A percentile compares a stretch with the other conserved stretches of the same genome.
These are phyloP conservation scores for Linnaemya tessellans DNA, from an alignment of 2,888 invertebrate genomes.

Conservation along the genomic window DNA sequence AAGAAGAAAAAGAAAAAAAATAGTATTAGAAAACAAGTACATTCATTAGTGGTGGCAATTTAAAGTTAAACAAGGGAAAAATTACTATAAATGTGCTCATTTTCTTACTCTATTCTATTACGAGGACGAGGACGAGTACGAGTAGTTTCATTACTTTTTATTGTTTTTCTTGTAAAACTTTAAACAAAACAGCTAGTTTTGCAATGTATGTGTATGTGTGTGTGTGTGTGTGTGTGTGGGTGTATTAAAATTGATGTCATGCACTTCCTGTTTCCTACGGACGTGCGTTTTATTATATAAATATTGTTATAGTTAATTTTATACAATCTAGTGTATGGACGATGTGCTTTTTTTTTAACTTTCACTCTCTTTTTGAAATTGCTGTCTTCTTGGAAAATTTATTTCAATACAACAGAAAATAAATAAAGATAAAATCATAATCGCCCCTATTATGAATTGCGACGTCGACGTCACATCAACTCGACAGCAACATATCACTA, in stretches of 20 bases:
- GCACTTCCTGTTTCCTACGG: conserved; percentile 65
- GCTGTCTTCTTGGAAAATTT: neutral
- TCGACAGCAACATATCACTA: too few species aligned
- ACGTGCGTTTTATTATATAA: conserved; percentile 61
- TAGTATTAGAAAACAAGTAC: conserved; percentile 23
- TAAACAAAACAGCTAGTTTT: conserved; percentile 2
- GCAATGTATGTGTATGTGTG: neutral
- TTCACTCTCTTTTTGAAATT: neutral
- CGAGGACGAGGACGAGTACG: conserved; percentile 3
- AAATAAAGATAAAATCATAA: too few species aligned
- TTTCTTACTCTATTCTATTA: neutral
- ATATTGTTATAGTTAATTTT: conserved; percentile 43
- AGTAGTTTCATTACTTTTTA: conserved; percentile 17
- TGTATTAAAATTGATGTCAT: conserved; percentile 70
- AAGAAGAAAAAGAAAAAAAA: neutral
- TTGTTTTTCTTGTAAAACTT: conserved; percentile 36
- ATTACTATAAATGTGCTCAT: conserved; percentile 51
- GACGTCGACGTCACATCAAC: too few species aligned
- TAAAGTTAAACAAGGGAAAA: conserved; percentile 62
- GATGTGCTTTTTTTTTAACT: neutral
- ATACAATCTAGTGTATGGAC: neutral
- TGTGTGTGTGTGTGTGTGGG: neutral
- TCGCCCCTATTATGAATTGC: too few species aligned
- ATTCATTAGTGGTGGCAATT: conserved; percentile 62
- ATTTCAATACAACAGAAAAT: neutral